Evolutionary conservation across 2,888 invertebrate genomes (phyloP), one percentile per base, ranked within the genome.

Genomic region (Antheraea assamensis): DNA sequence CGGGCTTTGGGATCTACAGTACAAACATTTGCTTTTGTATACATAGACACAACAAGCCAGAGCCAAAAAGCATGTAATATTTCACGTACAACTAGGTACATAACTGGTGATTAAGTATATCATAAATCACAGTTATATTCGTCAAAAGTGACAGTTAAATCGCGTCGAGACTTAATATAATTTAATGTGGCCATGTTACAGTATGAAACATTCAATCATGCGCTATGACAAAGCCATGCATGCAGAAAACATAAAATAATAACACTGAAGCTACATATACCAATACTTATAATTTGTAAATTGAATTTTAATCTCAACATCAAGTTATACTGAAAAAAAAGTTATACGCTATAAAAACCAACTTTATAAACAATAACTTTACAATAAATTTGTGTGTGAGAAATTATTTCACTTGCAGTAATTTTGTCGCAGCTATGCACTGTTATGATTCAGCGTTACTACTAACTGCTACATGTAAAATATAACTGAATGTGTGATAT

Each of bases 1-100:
- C 82, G 0, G 90, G 95, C 82, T 87, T 95, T 75, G 90, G 90
- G 0, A 88, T 87, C 94, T 94, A 78, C 3, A 31, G 70, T 13
- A 58, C 24, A 58, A 24, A 24, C 21, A 52, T 24, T 58, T 64
- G 15, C 5, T 7, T 15, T 27, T 61, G 10, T 15, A 64, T 30
- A 15, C 24, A 61, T 15, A 61, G 17, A 17, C n/a, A 13, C 2
- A 8, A 7, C 10, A 58, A 24, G n/a, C n/a, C n/a, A n/a, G n/a
- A 24, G 8, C n/a, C 21, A 21, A 52, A 19, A n/a, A n/a, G 42
- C 42, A 52, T 19, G 19, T 13, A 52, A 52, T 2, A 52, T 52
- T 19, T 52, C 21, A 52, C 52, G 52, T 52, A 52, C 19, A 3
- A 49, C 49, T 49, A 19, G 49, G 17, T 49, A 19, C 5, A 49